Conservation (phyloP, 2,797 vertebrate species). For the Poecilia picta region DNA sequence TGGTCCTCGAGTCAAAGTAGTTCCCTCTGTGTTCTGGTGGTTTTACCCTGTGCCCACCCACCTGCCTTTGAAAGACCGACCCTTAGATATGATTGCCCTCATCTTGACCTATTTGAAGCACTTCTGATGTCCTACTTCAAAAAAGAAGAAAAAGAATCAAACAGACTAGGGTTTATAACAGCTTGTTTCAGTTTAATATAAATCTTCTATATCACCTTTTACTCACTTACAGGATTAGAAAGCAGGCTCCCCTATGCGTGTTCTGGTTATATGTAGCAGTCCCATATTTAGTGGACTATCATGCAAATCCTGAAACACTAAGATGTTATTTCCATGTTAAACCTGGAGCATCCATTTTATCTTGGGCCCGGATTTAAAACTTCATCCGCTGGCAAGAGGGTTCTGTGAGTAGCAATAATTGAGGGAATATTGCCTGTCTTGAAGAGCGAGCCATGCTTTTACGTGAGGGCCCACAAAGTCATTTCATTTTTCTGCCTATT, state of each 20-base stretch:
- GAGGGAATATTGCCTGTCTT: conserved; percentile 77
- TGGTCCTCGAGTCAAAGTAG: neutral
- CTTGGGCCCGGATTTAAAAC: conserved; percentile 74
- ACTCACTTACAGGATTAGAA: conserved; percentile 10
- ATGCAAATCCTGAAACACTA: conserved; percentile 63
- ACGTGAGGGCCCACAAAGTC: conserved; percentile 78
- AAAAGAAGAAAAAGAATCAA: conserved; percentile 5
- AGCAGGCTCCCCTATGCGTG: conserved; percentile 15
- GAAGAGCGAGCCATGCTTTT: conserved; percentile 70
- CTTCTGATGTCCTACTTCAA: neutral
- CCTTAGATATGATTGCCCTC: neutral
- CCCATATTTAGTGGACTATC: conserved; percentile 28
- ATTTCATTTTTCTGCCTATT: conserved; percentile 83
- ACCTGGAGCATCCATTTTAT: conserved; percentile 73
- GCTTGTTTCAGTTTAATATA: conserved; percentile 59
- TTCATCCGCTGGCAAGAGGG: conserved; percentile 67
- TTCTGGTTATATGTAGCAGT: conserved; percentile 21
- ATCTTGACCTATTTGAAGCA: neutral
- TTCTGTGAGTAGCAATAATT: conserved; percentile 76
- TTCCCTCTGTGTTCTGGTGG: neutral
- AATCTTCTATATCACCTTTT: conserved; percentile 29
- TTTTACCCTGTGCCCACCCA: neutral
- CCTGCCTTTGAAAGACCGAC: neutral
- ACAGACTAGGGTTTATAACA: conserved; percentile 35
- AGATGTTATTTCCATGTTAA: conserved; percentile 72